Evolutionary conservation across 2,113 vertebrate species (phyloP).

Genomic region (Oryzias melastigma): DNA sequence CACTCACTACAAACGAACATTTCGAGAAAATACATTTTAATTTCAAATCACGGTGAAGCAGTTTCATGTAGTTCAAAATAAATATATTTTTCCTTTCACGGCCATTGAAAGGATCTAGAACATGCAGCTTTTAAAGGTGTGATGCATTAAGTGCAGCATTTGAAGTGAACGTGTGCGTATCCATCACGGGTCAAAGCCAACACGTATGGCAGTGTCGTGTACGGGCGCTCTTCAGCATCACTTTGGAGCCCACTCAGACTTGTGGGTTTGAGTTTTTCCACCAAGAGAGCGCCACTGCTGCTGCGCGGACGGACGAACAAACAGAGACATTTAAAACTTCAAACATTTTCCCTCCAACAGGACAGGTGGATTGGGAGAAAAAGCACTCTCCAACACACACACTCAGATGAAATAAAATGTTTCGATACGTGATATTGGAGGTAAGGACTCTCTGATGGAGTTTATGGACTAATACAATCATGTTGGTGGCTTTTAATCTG

Average conservation of each 20-base stretch:
- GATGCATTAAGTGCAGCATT: constrained; percentile 49
- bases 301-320: constrained; percentile 53
- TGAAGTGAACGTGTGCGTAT: constrained; percentile 45
- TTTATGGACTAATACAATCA: constrained; percentile 74
- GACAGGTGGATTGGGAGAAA: constrained; percentile 64
- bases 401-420: constrained; percentile 47
- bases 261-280: constrained; percentile 66
- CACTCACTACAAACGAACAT: constrained; percentile 12
- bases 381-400: constrained; percentile 53
- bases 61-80: constrained; percentile 30
- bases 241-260: constrained; percentile 76
- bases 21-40: too few relatives aligned
- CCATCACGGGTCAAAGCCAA: constrained; percentile 60
- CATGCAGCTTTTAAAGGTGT: constrained; percentile 58
- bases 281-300: constrained; percentile 56
- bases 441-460: constrained; percentile 68
- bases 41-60: neutral
- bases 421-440: constrained; percentile 53
- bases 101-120: constrained; percentile 44
- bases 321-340: constrained; percentile 72
- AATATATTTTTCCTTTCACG: constrained; percentile 26
- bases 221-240: constrained; percentile 75
- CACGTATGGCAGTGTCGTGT: constrained; percentile 62
- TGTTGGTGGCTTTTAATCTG: constrained; percentile 65
- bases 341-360: constrained; percentile 67